phyloP scores from a whole-genome alignment of 2,888 invertebrate species.

The Lymantria monacha region DNA sequence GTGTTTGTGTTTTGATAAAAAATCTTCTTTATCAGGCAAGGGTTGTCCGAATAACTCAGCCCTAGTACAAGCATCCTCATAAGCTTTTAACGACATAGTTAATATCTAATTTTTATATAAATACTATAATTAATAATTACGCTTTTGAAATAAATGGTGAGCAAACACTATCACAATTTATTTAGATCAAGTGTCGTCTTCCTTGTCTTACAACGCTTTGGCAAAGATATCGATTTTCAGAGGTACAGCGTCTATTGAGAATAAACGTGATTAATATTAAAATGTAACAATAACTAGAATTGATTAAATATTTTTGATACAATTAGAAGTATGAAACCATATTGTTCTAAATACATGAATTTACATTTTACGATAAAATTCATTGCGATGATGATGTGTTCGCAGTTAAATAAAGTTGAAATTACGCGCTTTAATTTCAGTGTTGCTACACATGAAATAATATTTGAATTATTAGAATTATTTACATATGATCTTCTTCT shows the following conservation, averaged over 20 bases:
- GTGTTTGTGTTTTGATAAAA: conserved; percentile 81
- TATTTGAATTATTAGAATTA: too few relatives aligned
- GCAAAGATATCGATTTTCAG: conserved; percentile 44
- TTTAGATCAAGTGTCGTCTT: conserved; percentile 22
- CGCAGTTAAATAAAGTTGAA: conserved; percentile 4
- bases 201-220: conserved; percentile 13
- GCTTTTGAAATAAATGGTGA: conserved; percentile 6
- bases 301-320: too few relatives aligned
- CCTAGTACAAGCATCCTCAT: conserved; percentile 89
- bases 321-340: too few relatives aligned
- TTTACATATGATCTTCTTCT: too few relatives aligned
- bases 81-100: conserved; percentile 84
- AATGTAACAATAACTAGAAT: too few relatives aligned
- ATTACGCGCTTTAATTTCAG: conserved; percentile 12
- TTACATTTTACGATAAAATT: too few relatives aligned
- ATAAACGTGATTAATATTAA: too few relatives aligned
- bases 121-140: conserved; percentile 5
- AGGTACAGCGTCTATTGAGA: background rate
- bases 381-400: too few relatives aligned
- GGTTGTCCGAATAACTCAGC: conserved; percentile 89
- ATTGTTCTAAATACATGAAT: too few relatives aligned
- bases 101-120: conserved; percentile 7
- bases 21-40: conserved; percentile 86
- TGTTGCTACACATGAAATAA: conserved; percentile 7
- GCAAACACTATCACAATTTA: background rate